phyloP scores from a whole-genome alignment of 2,113 vertebrate species.

The Atherinomorus stipes region DNA sequence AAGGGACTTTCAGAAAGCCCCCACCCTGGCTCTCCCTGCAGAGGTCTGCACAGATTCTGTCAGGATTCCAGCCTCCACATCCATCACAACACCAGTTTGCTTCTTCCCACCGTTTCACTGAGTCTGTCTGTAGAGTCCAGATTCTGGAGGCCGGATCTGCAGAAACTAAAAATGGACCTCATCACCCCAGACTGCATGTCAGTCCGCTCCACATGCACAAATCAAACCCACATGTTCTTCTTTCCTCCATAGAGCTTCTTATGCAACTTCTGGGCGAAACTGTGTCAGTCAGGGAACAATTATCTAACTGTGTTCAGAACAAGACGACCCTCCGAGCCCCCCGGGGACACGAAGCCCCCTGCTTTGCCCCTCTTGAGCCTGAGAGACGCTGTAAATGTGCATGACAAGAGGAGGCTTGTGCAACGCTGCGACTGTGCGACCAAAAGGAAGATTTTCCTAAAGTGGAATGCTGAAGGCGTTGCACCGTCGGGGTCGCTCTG shows the following conservation, averaged over 20 bases:
- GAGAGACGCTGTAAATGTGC: slow-evolving; percentile 10
- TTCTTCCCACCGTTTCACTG: neutral
- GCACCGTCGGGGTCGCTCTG: slow-evolving; percentile 2
- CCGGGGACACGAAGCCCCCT: neutral
- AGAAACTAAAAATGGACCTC: neutral
- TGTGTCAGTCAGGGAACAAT: slow-evolving; percentile 38
- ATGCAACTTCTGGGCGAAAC: slow-evolving; percentile 31
- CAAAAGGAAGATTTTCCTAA: neutral
- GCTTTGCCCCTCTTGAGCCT: neutral
- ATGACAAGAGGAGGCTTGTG: neutral
- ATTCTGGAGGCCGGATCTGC: slow-evolving; percentile 35
- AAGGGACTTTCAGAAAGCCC: neutral
- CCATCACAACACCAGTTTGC: slow-evolving; percentile 8
- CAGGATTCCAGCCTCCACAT: slow-evolving; percentile 3
- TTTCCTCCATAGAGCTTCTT: neutral
- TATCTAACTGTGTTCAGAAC: slow-evolving; percentile 45
- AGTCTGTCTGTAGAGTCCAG: slow-evolving; percentile 35
- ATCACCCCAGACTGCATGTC: neutral
- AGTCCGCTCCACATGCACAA: neutral
- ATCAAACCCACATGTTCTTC: slow-evolving; percentile 33
- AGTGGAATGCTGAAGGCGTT: too few species aligned
- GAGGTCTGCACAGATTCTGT: neutral
- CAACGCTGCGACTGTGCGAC: neutral
- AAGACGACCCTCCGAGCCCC: slow-evolving; percentile 5
- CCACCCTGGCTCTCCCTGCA: too few species aligned